These are phyloP conservation scores for Alosa sapidissima DNA, from an alignment of 2,797 vertebrate genomes.

Conservation along the genomic window DNA sequence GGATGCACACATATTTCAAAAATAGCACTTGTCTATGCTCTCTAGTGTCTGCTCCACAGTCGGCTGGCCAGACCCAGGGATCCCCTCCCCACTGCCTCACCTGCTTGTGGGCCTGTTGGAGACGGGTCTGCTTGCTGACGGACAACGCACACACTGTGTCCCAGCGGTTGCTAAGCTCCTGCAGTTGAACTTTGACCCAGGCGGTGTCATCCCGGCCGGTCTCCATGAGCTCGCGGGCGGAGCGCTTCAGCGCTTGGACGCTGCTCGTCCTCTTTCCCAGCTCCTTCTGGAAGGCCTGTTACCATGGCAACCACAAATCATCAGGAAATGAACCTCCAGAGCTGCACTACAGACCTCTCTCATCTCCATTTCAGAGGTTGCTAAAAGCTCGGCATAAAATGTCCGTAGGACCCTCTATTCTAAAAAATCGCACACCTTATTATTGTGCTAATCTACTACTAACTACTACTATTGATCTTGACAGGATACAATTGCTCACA, in stretches of 20 bases:
- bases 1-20: no score
- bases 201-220: slow-evolving; percentile 92
- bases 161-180: slow-evolving; percentile 97
- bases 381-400: background rate
- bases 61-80: background rate
- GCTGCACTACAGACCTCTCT: background rate
- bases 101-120: slow-evolving; percentile 94
- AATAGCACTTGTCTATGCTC: background rate
- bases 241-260: slow-evolving; percentile 92
- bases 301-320: background rate
- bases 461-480: background rate
- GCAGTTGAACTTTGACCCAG: slow-evolving; percentile 97
- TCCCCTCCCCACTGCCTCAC: slow-evolving; percentile 61
- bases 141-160: slow-evolving; percentile 95
- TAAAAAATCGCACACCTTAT: background rate
- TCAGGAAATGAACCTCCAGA: background rate
- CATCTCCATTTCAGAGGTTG: slow-evolving; percentile 12
- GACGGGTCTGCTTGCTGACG: slow-evolving; percentile 91
- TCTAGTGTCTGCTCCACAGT: background rate
- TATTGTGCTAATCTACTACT: background rate
- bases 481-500: background rate
- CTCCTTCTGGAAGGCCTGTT: slow-evolving; percentile 94
- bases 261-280: slow-evolving; percentile 93
- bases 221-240: slow-evolving; percentile 94
- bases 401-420: background rate